Evolutionary conservation across 1,140 invertebrate genomes (phyloP).

Genomic region (Drosophila neocordata): DNA sequence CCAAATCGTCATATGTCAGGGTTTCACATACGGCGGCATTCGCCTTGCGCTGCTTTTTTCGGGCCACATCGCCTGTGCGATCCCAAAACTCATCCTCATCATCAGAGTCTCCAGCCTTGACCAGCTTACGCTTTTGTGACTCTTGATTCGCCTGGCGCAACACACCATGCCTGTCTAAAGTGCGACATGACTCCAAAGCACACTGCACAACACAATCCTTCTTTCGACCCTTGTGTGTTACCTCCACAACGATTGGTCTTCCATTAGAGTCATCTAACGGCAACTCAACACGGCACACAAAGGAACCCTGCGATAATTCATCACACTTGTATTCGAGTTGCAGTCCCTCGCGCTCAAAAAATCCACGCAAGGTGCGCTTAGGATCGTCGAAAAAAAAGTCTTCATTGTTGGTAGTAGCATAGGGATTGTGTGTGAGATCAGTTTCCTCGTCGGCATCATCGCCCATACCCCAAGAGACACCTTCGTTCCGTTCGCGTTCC

Average conservation of each 20-base stretch:
- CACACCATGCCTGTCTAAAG: conserved; percentile 92
- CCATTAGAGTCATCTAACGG: conserved; percentile 92
- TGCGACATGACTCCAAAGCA: conserved; percentile 96
- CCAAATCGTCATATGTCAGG: conserved; percentile 91
- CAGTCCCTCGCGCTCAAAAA: conserved; percentile 97
- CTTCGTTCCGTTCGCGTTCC: conserved; percentile 86
- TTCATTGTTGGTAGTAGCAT: conserved; percentile 91
- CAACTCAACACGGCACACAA: conserved; percentile 86
- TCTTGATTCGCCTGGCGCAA: conserved; percentile 89
- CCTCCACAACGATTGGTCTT: conserved; percentile 90
- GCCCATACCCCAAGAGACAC: conserved; percentile 96
- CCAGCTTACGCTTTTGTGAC: conserved; percentile 86
- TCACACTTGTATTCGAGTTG: conserved; percentile 93
- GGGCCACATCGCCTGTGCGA: conserved; percentile 95
- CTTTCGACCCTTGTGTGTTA: conserved; percentile 94
- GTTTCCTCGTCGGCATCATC: conserved; percentile 95
- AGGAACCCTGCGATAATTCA: conserved; percentile 91
- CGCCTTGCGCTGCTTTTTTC: conserved; percentile 89
- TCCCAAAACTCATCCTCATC: conserved; percentile 97
- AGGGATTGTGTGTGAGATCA: conserved; percentile 92
- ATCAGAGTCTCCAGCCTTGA: conserved; percentile 90
- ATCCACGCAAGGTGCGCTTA: conserved; percentile 96
- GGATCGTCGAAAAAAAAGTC: conserved; percentile 96
- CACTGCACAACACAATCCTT: conserved; percentile 97
- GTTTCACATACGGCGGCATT: conserved; percentile 84